Evolutionary conservation across 2,888 invertebrate species (phyloP).

Genomic region (Euplagia quadripunctaria): DNA sequence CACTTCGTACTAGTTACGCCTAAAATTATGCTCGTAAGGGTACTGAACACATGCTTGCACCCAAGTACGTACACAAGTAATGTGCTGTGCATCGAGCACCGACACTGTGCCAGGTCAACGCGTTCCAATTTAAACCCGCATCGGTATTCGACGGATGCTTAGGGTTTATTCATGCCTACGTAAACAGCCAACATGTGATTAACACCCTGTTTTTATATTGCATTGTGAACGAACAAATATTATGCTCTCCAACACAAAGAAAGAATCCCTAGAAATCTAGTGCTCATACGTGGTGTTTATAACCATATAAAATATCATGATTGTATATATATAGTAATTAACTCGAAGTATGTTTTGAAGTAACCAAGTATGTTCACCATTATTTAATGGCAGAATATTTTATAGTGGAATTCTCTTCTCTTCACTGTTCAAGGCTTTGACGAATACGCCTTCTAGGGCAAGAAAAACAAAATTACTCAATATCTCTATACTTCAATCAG

Average conservation of each 20-base stretch:
- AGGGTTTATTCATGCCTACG: neutral
- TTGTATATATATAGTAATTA: too few relatives aligned
- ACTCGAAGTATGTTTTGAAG: too few relatives aligned
- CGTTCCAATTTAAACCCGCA: conserved; percentile 66
- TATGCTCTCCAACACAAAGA: too few relatives aligned
- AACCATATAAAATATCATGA: too few relatives aligned
- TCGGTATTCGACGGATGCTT: conserved; percentile 7
- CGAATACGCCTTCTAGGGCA: neutral
- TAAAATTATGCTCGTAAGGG: conserved; percentile 2
- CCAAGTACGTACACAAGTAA: neutral
- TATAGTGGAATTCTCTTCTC: neutral
- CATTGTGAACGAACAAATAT: too few relatives aligned
- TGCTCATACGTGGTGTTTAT: too few relatives aligned
- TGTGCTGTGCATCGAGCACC: conserved; percentile 8
- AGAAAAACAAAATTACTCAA: neutral
- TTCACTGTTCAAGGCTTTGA: too few relatives aligned
- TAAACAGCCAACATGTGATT: too few relatives aligned
- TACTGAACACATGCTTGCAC: conserved; percentile 15
- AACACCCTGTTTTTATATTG: too few relatives aligned
- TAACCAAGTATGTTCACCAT: neutral
- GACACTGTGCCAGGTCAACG: conserved; percentile 60
- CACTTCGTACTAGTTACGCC: neutral
- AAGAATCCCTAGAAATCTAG: too few relatives aligned
- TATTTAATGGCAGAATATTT: too few relatives aligned
- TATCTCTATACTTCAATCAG: neutral